Conservation (phyloP, 2,113 vertebrate species). For the Notothenia rossii region DNA sequence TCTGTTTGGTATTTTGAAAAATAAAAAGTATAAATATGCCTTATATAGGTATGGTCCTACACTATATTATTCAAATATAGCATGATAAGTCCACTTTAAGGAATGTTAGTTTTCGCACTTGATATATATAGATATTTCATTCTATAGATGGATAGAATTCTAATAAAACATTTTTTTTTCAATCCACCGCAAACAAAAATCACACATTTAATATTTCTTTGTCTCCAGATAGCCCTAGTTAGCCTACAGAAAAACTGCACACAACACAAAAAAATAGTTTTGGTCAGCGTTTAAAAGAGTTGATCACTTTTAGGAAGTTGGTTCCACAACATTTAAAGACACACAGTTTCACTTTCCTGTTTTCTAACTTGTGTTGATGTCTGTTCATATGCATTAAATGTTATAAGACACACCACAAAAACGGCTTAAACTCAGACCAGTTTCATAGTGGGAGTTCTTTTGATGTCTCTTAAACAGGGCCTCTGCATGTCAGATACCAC, state of each 20-base stretch:
- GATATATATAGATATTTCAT: too few relatives aligned
- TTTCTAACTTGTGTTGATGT: neutral
- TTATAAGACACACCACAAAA: constrained; percentile 16
- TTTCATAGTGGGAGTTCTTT: constrained; percentile 11
- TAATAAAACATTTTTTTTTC: too few relatives aligned
- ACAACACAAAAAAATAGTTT: too few relatives aligned
- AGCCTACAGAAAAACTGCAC: neutral
- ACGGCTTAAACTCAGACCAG: neutral
- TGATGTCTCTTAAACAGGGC: constrained; percentile 33
- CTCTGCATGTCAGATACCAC: constrained; percentile 47
- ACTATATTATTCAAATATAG: too few relatives aligned
- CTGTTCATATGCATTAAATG: neutral
- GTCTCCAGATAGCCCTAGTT: neutral
- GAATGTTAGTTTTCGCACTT: too few relatives aligned
- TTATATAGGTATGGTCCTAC: too few relatives aligned
- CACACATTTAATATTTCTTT: neutral
- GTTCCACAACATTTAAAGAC: neutral
- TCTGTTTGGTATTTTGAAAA: too few relatives aligned
- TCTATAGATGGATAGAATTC: too few relatives aligned
- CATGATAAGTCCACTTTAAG: too few relatives aligned
- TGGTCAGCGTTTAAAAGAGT: neutral
- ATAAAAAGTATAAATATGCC: too few relatives aligned
- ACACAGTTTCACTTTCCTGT: neutral
- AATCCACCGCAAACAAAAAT: neutral
- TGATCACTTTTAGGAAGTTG: neutral